Conservation (phyloP, 1,140 invertebrate genomes). For the Ips typographus region DNA sequence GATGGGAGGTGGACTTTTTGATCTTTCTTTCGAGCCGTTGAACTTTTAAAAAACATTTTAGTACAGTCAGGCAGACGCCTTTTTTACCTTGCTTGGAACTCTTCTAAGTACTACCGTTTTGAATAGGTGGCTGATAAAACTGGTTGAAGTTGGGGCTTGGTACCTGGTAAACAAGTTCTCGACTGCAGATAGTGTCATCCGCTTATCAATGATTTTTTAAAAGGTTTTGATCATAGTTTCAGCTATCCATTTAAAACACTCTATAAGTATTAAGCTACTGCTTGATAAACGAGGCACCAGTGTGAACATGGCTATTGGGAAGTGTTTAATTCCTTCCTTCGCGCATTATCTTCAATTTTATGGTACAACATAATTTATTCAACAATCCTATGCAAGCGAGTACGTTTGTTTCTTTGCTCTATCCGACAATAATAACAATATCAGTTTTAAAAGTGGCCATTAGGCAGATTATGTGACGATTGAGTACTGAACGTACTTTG, state of each 20-base stretch:
- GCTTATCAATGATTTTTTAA: constrained; percentile 7
- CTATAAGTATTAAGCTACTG: neutral
- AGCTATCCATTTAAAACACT: neutral
- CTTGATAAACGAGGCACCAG: neutral
- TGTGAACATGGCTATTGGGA: neutral
- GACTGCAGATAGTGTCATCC: neutral
- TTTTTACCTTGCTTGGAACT: neutral
- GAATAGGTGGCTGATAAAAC: neutral
- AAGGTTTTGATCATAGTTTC: constrained; percentile 11
- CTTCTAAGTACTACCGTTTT: constrained; percentile 7
- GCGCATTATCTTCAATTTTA: too few relatives aligned
- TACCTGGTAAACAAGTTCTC: too few relatives aligned
- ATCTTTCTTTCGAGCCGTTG: neutral
- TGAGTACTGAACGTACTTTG: neutral
- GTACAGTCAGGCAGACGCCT: neutral
- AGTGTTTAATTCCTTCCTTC: neutral
- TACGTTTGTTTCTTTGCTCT: too few relatives aligned
- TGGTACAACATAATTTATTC: too few relatives aligned
- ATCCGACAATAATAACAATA: neutral
- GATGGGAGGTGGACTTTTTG: constrained; percentile 10
- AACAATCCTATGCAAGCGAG: too few relatives aligned
- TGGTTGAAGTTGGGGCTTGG: neutral
- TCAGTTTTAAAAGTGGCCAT: neutral
- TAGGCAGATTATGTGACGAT: constrained; percentile 3
- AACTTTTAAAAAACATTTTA: neutral